Conservation (phyloP, 2,888 invertebrate species). For the Platycheirus rosarum region DNA sequence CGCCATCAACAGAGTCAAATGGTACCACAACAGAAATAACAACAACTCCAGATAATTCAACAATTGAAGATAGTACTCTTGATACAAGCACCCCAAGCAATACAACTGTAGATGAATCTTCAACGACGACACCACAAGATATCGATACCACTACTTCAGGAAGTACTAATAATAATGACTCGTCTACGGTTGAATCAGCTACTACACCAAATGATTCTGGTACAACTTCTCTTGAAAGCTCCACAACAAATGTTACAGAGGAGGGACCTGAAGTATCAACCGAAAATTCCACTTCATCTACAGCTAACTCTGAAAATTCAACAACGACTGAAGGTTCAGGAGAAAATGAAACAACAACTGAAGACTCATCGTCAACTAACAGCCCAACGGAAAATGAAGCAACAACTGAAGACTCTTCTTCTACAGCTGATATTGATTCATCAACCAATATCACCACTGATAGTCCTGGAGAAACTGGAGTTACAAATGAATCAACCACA, state of each 20-base stretch:
- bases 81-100: too few species aligned
- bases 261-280: background rate
- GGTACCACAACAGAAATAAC: background rate
- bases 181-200: background rate
- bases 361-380: background rate
- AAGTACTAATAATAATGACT: background rate
- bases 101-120: too few species aligned
- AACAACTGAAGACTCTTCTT: background rate
- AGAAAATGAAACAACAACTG: background rate
- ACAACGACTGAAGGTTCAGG: background rate
- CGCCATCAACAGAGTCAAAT: background rate
- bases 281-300: too few species aligned
- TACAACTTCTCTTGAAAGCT: too few species aligned
- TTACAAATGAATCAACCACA: background rate
- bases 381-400: background rate
- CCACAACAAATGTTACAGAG: too few species aligned
- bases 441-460: background rate
- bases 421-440: background rate
- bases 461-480: background rate
- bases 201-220: background rate
- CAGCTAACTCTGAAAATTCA: too few species aligned
- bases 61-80: background rate
- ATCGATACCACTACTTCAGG: too few species aligned
- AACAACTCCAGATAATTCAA: background rate
- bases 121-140: background rate